These are phyloP conservation scores for Macaria notata DNA, from an alignment of 2,888 invertebrate species.

Conservation along the genomic window DNA sequence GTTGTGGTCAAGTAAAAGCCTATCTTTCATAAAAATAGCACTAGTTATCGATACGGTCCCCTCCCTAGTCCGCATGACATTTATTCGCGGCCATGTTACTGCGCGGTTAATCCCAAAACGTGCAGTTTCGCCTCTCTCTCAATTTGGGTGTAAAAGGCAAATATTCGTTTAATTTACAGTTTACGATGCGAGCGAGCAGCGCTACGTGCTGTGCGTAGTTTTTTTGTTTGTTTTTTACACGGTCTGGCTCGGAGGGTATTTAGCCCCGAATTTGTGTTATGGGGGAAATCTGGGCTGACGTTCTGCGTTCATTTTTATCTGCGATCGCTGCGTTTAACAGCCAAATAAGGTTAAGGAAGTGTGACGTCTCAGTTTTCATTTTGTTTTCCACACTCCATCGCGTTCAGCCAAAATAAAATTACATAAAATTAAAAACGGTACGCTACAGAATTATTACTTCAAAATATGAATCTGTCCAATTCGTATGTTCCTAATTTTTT, in stretches of 20 bases:
- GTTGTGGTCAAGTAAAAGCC: too few relatives aligned
- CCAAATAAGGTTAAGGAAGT: too few relatives aligned
- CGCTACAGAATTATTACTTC: too few relatives aligned
- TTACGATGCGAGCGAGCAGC: constrained; percentile 4
- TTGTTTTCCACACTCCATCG: too few relatives aligned
- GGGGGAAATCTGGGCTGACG: neutral
- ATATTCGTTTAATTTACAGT: constrained; percentile 16
- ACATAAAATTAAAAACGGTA: too few relatives aligned
- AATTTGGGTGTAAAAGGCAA: constrained; percentile 21
- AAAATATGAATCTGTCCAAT: too few relatives aligned
- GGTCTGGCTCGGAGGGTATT: neutral
- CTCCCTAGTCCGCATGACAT: constrained; percentile 46
- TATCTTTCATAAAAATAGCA: too few relatives aligned
- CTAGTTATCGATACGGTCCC: constrained; percentile 24
- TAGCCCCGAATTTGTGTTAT: neutral
- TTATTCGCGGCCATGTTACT: constrained; percentile 52
- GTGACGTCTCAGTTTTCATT: too few relatives aligned
- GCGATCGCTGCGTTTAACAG: too few relatives aligned
- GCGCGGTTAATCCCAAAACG: constrained; percentile 49
- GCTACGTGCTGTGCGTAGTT: neutral
- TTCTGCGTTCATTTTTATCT: too few relatives aligned
- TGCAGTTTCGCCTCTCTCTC: constrained; percentile 18
- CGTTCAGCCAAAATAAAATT: too few relatives aligned
- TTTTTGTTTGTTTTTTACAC: neutral
- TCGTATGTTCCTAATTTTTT: too few relatives aligned